Evolutionary conservation across 1,140 invertebrate species (phyloP).

Genomic region (Planococcus citri): DNA sequence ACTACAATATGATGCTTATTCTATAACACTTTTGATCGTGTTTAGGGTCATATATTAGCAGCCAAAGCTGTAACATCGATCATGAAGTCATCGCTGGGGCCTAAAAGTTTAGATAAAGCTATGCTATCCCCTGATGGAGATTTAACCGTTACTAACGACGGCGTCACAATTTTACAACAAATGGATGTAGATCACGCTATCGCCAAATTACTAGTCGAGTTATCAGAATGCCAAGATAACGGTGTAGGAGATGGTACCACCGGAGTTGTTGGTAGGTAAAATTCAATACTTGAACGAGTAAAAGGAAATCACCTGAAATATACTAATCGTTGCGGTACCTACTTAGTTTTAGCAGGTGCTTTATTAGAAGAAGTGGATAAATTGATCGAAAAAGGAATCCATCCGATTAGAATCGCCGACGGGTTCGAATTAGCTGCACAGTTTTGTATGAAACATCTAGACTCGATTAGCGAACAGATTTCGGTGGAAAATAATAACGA

Average conservation of each 20-base stretch:
- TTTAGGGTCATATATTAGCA: background rate
- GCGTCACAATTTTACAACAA: conserved; percentile 8
- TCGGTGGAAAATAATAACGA: conserved; percentile 75
- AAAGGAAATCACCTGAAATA: background rate
- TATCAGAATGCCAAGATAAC: background rate
- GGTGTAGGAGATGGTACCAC: background rate
- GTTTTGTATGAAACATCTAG: conserved; percentile 72
- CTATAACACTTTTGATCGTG: background rate
- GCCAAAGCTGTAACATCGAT: conserved; percentile 7
- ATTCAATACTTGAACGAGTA: background rate
- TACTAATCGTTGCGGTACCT: background rate
- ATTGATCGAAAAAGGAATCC: conserved; percentile 90
- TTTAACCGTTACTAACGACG: conserved; percentile 19
- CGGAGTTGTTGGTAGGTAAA: background rate
- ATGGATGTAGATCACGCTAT: conserved; percentile 10
- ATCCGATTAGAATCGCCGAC: conserved; percentile 97
- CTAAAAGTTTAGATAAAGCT: conserved; percentile 16
- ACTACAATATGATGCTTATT: background rate
- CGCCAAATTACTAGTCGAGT: conserved; percentile 1
- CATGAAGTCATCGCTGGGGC: conserved; percentile 5
- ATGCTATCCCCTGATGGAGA: conserved; percentile 10
- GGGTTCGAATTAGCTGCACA: conserved; percentile 96
- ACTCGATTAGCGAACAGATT: conserved; percentile 80
- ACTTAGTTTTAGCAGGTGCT: conserved; percentile 71
- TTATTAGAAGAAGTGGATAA: conserved; percentile 89